A percentile compares a stretch with the other conserved stretches of the same genome.
Evolutionary conservation across 2,113 vertebrate genomes (phyloP).

Genomic region (Entelurus aequoreus): DNA sequence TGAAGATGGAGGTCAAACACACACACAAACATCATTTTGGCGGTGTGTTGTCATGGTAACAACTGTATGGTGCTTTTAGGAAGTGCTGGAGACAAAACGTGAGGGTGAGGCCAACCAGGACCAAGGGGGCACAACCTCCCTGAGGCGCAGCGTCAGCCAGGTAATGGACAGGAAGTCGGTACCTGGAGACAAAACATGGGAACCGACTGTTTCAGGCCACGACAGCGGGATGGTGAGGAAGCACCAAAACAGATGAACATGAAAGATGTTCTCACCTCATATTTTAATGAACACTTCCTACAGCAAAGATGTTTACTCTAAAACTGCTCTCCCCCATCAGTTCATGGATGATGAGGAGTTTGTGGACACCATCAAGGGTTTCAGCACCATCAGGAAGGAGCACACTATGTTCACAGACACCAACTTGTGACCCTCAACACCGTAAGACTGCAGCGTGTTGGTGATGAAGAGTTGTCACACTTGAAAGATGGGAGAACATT

Average conservation of each 20-base stretch:
- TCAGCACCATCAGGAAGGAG: constrained; percentile 93
- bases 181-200: constrained; percentile 75
- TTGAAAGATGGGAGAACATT: not conserved
- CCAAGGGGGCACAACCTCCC: constrained; percentile 61
- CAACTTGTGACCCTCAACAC: constrained; percentile 71
- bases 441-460: not conserved
- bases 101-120: constrained; percentile 66
- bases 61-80: constrained; percentile 60
- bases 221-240: constrained; percentile 83
- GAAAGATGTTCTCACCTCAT: not conserved
- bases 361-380: constrained; percentile 89
- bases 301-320: not conserved
- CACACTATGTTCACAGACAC: constrained; percentile 96
- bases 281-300: not conserved
- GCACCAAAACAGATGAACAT: constrained; percentile 5
- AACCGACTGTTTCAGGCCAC: constrained; percentile 80
- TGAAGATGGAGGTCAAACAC: constrained; percentile 81
- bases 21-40: too few species aligned
- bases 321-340: constrained; percentile 50
- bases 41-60: not conserved
- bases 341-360: constrained; percentile 90
- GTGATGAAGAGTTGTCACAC: not conserved
- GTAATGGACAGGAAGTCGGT: constrained; percentile 81
- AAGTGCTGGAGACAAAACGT: constrained; percentile 77
- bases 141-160: constrained; percentile 90